These are phyloP conservation scores for Thaumatotibia leucotreta DNA, from an alignment of 1,140 invertebrate species.

Conservation along the genomic window DNA sequence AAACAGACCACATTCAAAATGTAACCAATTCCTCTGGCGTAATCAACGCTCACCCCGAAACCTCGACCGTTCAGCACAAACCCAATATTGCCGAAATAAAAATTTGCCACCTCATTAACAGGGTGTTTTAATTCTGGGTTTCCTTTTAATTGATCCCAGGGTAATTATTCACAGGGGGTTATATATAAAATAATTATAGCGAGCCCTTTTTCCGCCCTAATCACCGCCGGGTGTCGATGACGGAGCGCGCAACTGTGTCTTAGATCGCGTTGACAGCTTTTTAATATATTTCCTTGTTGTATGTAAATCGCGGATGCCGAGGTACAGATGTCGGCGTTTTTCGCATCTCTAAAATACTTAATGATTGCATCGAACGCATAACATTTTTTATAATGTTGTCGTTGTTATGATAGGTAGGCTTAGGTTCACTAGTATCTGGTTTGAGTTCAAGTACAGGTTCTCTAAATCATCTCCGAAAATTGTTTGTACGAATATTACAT, in stretches of 20 bases:
- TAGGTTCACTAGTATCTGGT: too few relatives aligned
- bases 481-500: too few relatives aligned
- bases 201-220: constrained; percentile 67
- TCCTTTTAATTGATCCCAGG: constrained; percentile 62
- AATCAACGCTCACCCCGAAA: background rate
- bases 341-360: background rate
- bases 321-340: constrained; percentile 47
- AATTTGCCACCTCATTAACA: constrained; percentile 58
- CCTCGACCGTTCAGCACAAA: background rate
- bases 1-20: background rate
- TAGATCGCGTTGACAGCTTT: constrained; percentile 64
- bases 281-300: constrained; percentile 70
- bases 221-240: constrained; percentile 65
- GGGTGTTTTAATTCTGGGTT: constrained; percentile 50
- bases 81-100: constrained; percentile 33
- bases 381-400: too few relatives aligned
- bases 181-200: constrained; percentile 66
- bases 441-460: too few relatives aligned
- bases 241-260: constrained; percentile 49
- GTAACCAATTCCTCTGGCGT: background rate
- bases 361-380: background rate
- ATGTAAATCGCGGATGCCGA: constrained; percentile 50
- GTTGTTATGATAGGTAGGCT: too few relatives aligned
- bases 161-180: constrained; percentile 70
- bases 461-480: too few relatives aligned